Conservation (phyloP, 2,113 vertebrate species). For the Mungos mungo region DNA sequence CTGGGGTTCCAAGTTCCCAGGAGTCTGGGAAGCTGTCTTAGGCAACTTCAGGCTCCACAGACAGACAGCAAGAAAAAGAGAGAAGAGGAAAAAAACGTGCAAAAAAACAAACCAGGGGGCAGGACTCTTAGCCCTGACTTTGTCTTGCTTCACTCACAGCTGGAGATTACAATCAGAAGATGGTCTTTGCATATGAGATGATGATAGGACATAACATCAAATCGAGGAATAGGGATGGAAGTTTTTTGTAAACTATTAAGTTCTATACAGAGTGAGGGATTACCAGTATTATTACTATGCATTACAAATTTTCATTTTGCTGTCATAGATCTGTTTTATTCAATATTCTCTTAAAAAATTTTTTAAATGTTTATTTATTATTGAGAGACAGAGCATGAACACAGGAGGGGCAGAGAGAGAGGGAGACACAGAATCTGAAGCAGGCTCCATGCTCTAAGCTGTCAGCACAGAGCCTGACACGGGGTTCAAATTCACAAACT, state of each 20-base stretch:
- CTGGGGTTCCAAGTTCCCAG: background rate
- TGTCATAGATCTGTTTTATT: slow-evolving; percentile 44
- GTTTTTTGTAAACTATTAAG: slow-evolving; percentile 52
- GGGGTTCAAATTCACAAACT: too few species aligned
- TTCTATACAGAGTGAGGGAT: slow-evolving; percentile 43
- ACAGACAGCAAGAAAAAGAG: slow-evolving; percentile 22
- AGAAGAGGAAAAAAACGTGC: background rate
- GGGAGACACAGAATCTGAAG: too few species aligned
- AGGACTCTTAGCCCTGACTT: background rate
- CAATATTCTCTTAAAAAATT: background rate
- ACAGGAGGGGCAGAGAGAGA: too few species aligned
- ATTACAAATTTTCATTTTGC: slow-evolving; percentile 46
- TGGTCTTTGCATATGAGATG: slow-evolving; percentile 55
- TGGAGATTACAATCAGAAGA: slow-evolving; percentile 46
- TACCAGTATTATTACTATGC: slow-evolving; percentile 33
- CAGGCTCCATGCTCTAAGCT: too few species aligned
- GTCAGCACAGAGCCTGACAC: too few species aligned
- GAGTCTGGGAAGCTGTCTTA: slow-evolving; percentile 22
- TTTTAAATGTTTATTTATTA: too few species aligned
- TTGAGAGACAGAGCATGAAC: too few species aligned
- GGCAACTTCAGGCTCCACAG: slow-evolving; percentile 32
- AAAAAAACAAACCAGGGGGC: background rate
- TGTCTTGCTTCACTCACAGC: background rate
- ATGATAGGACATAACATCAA: slow-evolving; percentile 51
- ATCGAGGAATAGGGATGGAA: slow-evolving; percentile 47